Evolutionary conservation across 2,797 vertebrate genomes (phyloP), one percentile per base, ranked within the genome.

Genomic region (Halcyon badia): DNA sequence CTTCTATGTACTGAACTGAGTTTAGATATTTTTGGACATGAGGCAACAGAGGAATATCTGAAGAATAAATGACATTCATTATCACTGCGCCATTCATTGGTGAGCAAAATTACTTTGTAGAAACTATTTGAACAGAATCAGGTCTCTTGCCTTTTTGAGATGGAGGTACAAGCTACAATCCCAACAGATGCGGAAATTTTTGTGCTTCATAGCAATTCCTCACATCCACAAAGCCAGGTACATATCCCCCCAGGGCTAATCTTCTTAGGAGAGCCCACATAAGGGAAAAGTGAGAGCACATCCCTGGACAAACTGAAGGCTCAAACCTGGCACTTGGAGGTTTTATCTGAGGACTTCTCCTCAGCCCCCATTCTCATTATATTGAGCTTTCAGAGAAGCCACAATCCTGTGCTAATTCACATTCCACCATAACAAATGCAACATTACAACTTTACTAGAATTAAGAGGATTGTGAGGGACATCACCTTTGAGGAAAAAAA

Each of bases 21-120:
- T 99, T 99, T 70, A 99, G 98, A 66, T 99, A 99, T 97, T 99
- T 99, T 97, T 99, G 99, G 90, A 99, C 98, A 49, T 99, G 99
- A 98, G 99, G 99, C 98, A 99, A 98, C 97, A 99, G 97, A 83
- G 98, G 98, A 95, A 99, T 98, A 97, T 99, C 99, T 99, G 98
- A 51, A 93, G 21, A 98, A 97, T 61, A 97, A 22, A 87, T 37
- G 52, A 95, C 31, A 93, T 71, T 78, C 15, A 21, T 78, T 86
- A 89, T 31, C 44, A 83, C 44, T 18, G 4, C 4, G 70, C 37
- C 18, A 11, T 49, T 77, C 33, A 42, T 0, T 33, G 14, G n/a
- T 24, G 68, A 86, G 37, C 25, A 65, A 78, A 86, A 31, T 11
- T 44, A 68, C 48, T 83, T 73, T 35, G 70, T 82, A 95, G 80